Evolutionary conservation across 2,888 invertebrate species (phyloP), one percentile per base, ranked within the genome.

Genomic region (Leucania comma): DNA sequence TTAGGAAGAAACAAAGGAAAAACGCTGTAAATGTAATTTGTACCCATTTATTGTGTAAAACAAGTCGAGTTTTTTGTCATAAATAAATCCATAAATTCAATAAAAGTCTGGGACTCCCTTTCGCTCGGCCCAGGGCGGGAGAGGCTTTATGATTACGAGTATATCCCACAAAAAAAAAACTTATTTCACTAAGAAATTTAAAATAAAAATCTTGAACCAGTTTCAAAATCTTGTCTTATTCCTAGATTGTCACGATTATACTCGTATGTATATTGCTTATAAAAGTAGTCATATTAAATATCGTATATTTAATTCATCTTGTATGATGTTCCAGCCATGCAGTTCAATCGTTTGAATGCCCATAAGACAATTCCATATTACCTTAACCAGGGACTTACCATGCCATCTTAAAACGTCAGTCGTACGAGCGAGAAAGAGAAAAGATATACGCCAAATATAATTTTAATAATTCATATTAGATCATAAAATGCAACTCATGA

Each of bases 351-450:
- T 46, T 26, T 67, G 14, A 3, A n/a, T 24, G 14, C 0, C 38
- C 24, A 60, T 1, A 32, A 60, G 5, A 51, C 24, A 58, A 76
- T 42, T 32, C 3, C 20, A 26, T 29, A 46, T 57, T 58, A 32
- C 48, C 26, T 42, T 53, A n/a, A n/a, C n/a, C n/a, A n/a, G n/a
- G n/a, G n/a, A n/a, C n/a, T n/a, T n/a, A n/a, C n/a, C n/a, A n/a
- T n/a, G n/a, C n/a, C n/a, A n/a, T n/a, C n/a, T n/a, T n/a, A n/a
- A n/a, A n/a, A n/a, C n/a, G n/a, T n/a, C n/a, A n/a, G n/a, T n/a
- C n/a, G n/a, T n/a, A n/a, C n/a, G n/a, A n/a, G n/a, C n/a, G n/a
- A n/a, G n/a, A n/a, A n/a, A n/a, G n/a, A n/a, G n/a, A n/a, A n/a
- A n/a, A n/a, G n/a, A n/a, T n/a, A n/a, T n/a, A n/a, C n/a, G n/a